Percentiles rank a stretch among this genome's conserved stretches.
These are phyloP conservation scores for Forbesichthys papilliferus DNA, from an alignment of 2,113 vertebrate species.

Conservation along the genomic window DNA sequence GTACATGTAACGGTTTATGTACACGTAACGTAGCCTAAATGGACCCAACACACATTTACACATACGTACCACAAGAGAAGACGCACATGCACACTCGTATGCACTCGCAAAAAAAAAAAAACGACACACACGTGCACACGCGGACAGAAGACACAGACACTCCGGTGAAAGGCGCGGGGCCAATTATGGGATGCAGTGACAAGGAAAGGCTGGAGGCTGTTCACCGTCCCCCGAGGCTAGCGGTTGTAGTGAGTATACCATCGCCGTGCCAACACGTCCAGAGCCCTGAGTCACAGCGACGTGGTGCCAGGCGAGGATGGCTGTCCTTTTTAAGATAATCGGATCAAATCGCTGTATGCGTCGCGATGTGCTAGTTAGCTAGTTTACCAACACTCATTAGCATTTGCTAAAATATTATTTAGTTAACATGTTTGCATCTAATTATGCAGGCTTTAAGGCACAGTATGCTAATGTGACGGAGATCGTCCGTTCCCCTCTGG, in stretches of 20 bases:
- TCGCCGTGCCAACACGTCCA: constrained; percentile 44
- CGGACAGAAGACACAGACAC: constrained; percentile 25
- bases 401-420: constrained; percentile 48
- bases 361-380: constrained; percentile 11
- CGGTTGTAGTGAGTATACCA: constrained; percentile 20
- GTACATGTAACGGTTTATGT: too few species aligned
- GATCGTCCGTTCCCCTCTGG: too few species aligned
- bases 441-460: background rate
- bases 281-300: constrained; percentile 34
- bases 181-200: constrained; percentile 69
- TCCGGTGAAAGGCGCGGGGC: constrained; percentile 53
- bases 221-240: constrained; percentile 54
- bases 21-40: too few species aligned
- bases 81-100: background rate
- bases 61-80: background rate
- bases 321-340: constrained; percentile 47
- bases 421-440: constrained; percentile 17
- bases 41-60: background rate
- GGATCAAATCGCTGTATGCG: constrained; percentile 34
- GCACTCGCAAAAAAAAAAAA: too few species aligned
- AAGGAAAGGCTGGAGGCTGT: constrained; percentile 59
- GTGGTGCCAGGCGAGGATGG: constrained; percentile 22
- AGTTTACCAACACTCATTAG: constrained; percentile 38
- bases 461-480: too few species aligned
- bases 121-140: background rate